Evolutionary conservation across 2,888 invertebrate genomes (phyloP), one percentile per base, ranked within the genome.

Genomic region (Camptogramma bilineatum): DNA sequence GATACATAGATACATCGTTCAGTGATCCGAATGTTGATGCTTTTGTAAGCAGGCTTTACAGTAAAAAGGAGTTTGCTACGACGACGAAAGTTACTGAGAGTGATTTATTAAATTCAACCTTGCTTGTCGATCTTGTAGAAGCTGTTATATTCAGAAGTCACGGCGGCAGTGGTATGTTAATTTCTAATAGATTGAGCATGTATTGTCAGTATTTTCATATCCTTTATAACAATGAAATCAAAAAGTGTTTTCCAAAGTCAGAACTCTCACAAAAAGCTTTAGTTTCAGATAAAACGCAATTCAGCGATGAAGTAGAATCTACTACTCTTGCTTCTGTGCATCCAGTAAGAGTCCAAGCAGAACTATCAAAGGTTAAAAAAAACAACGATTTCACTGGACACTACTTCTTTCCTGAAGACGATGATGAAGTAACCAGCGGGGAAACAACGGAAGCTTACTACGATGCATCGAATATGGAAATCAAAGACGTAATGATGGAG

Each of bases 391-490:
- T 88, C 62, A 87, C 90, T 28, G 92, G 92, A 1, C 91, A 92
- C 74, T 91, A 87, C 61, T 93, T 93, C 74, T 91, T 92, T 63
- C 92, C 92, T 53, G 91, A 91, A 80, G 90, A 90, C 52, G 63
- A 77, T n/a, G 79, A 74, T 39, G 85, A 83, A 31, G 81, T 82
- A 50, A 69, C 59, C 39, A 79, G 65, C 19, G 75, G 68, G 28
- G 86, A 86, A 73, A 75, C 76, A 2, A 84, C 83, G 50, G 89
- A 91, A 61, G 61, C 74, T 8, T 88, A 90, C 72, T 87, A 90
- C 47, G 90, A 91, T 63, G 72, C 71, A 21, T 70, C 84, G 8
- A 81, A 79, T 64, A 67, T 83, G 34, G 78, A 84, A 13, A 68
- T 84, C 47, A 81, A 88, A 51, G 91, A 91, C 65, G 77, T 90